Percentiles rank a stretch among this genome's conserved stretches.
These are phyloP conservation scores for Sialis lutaria DNA, from an alignment of 2,888 invertebrate genomes.

Conservation along the genomic window DNA sequence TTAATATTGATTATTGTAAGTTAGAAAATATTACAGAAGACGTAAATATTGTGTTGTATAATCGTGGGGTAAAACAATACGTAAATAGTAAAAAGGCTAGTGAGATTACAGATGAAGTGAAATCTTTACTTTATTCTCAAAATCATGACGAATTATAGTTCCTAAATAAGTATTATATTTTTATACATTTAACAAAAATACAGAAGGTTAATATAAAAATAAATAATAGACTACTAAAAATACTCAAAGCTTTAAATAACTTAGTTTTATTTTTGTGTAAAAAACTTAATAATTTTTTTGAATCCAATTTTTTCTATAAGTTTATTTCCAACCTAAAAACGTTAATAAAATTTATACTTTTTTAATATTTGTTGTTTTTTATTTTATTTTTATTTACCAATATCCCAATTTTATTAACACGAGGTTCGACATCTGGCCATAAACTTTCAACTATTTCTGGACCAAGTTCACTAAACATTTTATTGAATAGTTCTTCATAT, in stretches of 20 bases:
- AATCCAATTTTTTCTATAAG: no score
- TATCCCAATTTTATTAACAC: slow-evolving; percentile 20
- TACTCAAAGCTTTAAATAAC: no score
- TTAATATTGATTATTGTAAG: background rate
- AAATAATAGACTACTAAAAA: no score
- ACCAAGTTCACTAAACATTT: slow-evolving; percentile 21
- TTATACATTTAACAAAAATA: no score
- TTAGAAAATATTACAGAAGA: background rate
- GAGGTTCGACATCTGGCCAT: slow-evolving; percentile 25
- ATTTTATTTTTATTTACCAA: slow-evolving; percentile 15
- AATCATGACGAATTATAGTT: slow-evolving; percentile 1
- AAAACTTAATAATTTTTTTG: no score
- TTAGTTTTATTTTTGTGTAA: no score
- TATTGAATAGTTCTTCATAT: slow-evolving; percentile 22
- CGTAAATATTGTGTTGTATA: background rate
- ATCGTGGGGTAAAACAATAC: background rate
- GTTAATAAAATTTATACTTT: background rate
- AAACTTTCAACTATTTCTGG: slow-evolving; percentile 24
- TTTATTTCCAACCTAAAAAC: background rate
- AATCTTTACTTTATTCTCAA: background rate
- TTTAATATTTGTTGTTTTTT: background rate
- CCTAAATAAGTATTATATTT: no score
- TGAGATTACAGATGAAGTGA: slow-evolving; percentile 2
- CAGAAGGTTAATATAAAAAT: no score
- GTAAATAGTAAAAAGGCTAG: background rate